Evolutionary conservation across 2,797 vertebrate genomes (phyloP).

Genomic region (Mallotus villosus): DNA sequence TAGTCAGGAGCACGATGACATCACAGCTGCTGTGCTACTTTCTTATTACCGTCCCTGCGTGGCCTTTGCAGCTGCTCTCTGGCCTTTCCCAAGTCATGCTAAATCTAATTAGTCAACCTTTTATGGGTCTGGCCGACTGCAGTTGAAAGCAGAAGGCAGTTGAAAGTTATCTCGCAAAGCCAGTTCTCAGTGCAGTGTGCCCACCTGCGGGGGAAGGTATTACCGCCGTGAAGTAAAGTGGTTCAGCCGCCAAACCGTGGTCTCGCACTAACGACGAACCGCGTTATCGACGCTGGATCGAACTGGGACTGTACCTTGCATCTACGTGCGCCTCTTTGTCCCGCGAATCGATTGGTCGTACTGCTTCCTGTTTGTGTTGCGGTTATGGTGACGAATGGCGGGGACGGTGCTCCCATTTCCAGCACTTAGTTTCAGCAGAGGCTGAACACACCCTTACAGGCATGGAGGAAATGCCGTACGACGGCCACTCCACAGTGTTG

Average conservation of each 20-base stretch:
- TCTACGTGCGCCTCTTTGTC: not conserved
- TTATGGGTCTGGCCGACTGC: constrained; percentile 25
- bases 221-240: constrained; percentile 14
- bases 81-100: constrained; percentile 12
- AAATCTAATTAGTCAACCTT: constrained; percentile 47
- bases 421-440: constrained; percentile 46
- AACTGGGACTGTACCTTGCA: too few species aligned
- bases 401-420: constrained; percentile 51
- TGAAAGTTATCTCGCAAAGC: constrained; percentile 40
- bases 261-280: not conserved
- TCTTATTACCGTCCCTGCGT: not conserved
- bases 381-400: constrained; percentile 47
- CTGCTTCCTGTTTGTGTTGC: not conserved
- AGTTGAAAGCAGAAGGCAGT: constrained; percentile 31
- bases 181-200: constrained; percentile 15
- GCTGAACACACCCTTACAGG: constrained; percentile 23
- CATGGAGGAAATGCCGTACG: constrained; percentile 26
- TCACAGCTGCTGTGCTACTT: not conserved
- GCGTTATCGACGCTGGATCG: too few species aligned
- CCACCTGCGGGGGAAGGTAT: constrained; percentile 25
- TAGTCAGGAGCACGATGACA: not conserved
- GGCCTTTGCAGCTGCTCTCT: not conserved
- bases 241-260: not conserved
- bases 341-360: not conserved
- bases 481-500: constrained; percentile 37